phyloP scores from a whole-genome alignment of 2,797 vertebrate genomes.

The Esox masquinongy region DNA sequence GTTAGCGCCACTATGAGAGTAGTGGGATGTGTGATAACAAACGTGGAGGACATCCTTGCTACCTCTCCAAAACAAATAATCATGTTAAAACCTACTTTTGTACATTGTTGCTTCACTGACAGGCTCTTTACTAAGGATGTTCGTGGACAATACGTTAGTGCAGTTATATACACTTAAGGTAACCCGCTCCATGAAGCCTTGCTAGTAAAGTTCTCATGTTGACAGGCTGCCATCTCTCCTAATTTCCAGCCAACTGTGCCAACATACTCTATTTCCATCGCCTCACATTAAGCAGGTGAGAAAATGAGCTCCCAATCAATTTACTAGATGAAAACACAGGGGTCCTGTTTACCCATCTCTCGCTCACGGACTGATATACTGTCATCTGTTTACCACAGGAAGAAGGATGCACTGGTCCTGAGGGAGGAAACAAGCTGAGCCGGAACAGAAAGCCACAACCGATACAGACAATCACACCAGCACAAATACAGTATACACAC shows the following conservation, averaged over 20 bases:
- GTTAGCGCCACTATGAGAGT: not conserved
- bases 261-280: conserved; percentile 50
- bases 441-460: not conserved
- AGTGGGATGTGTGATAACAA: not conserved
- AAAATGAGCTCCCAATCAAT: conserved; percentile 50
- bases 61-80: not conserved
- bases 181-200: conserved; percentile 36
- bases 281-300: conserved; percentile 45
- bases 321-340: conserved; percentile 49
- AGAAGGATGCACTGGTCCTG: conserved; percentile 21
- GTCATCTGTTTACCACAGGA: conserved; percentile 37
- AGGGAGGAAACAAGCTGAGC: conserved; percentile 10
- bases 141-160: conserved; percentile 20
- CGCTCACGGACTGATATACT: conserved; percentile 23
- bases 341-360: conserved; percentile 32
- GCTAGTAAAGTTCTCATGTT: conserved; percentile 40
- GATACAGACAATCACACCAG: not conserved
- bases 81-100: not conserved
- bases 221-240: conserved; percentile 51
- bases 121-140: conserved; percentile 14
- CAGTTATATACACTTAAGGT: conserved; percentile 33
- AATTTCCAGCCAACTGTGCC: conserved; percentile 43
- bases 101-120: not conserved
- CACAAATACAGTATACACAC: not conserved
- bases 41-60: not conserved